Percentiles rank a stretch among this genome's conserved stretches.
Conservation (phyloP, 2,113 vertebrate species). For the Brachyhypopomus gauderio region DNA sequence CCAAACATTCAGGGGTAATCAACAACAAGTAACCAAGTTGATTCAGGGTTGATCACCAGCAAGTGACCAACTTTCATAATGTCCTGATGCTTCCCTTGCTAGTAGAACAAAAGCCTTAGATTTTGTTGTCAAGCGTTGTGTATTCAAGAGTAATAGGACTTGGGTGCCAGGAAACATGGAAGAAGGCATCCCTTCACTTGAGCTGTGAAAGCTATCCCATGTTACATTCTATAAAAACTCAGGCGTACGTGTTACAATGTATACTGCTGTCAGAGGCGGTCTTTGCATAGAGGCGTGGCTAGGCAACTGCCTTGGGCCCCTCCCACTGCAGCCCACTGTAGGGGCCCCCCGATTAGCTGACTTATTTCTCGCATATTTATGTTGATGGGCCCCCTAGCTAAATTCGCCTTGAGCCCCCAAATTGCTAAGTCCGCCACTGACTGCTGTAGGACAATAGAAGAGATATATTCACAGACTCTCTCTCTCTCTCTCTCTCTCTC, state of each 20-base stretch:
- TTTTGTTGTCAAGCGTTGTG: neutral
- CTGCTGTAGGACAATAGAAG: neutral
- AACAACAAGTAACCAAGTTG: neutral
- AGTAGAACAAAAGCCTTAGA: neutral
- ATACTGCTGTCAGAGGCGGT: neutral
- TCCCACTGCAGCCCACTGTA: no score
- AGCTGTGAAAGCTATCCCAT: slow-evolving; percentile 12
- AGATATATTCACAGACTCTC: neutral
- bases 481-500: neutral
- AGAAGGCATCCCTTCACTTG: slow-evolving; percentile 39
- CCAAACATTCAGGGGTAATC: neutral
- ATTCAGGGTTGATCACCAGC: neutral
- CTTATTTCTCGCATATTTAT: no score
- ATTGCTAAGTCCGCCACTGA: no score
- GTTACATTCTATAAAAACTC: slow-evolving; percentile 12
- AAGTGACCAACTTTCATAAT: neutral
- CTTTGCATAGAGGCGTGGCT: no score
- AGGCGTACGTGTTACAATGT: neutral
- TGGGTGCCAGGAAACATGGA: slow-evolving; percentile 19
- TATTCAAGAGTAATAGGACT: slow-evolving; percentile 35
- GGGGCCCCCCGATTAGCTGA: no score
- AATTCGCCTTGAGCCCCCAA: no score
- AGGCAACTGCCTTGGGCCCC: no score
- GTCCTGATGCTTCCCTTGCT: neutral
- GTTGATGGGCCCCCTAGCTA: no score